These are phyloP conservation scores for Thinocorus orbignyianus DNA, from an alignment of 2,113 vertebrate species.

Conservation along the genomic window DNA sequence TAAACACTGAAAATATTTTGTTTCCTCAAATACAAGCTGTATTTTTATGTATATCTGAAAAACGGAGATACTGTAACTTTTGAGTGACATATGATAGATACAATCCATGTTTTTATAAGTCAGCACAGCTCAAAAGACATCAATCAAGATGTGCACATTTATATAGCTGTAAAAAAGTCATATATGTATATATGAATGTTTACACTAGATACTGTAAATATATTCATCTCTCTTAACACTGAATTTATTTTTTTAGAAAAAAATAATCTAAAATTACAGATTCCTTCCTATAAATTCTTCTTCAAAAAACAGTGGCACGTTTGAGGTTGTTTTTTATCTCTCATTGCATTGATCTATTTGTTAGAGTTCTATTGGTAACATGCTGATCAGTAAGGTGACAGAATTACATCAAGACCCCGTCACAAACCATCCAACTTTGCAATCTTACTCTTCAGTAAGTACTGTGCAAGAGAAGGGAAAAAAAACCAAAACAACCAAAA, in stretches of 20 bases:
- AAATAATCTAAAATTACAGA: neutral
- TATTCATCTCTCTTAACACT: conserved; percentile 25
- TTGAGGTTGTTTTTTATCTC: neutral
- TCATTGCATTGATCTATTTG: neutral
- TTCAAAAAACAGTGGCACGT: neutral
- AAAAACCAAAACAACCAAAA: neutral
- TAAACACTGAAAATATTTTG: conserved; percentile 41
- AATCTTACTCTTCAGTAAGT: neutral
- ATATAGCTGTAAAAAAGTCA: neutral
- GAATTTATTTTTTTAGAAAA: neutral
- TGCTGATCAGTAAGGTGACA: neutral
- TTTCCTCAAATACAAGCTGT: conserved; percentile 32
- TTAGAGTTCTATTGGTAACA: neutral
- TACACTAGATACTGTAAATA: conserved; percentile 1
- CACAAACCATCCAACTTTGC: neutral
- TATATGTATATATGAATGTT: neutral
- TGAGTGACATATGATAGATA: conserved; percentile 20
- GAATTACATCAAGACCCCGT: neutral
- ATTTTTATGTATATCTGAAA: conserved; percentile 2
- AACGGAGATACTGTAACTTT: neutral
- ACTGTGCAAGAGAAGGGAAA: neutral
- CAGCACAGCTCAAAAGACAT: neutral
- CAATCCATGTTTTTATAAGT: neutral
- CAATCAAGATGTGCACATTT: conserved; percentile 8
- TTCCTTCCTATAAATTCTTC: neutral